Evolutionary conservation across 2,113 vertebrate species (phyloP).

Genomic region (Macrotus californicus): DNA sequence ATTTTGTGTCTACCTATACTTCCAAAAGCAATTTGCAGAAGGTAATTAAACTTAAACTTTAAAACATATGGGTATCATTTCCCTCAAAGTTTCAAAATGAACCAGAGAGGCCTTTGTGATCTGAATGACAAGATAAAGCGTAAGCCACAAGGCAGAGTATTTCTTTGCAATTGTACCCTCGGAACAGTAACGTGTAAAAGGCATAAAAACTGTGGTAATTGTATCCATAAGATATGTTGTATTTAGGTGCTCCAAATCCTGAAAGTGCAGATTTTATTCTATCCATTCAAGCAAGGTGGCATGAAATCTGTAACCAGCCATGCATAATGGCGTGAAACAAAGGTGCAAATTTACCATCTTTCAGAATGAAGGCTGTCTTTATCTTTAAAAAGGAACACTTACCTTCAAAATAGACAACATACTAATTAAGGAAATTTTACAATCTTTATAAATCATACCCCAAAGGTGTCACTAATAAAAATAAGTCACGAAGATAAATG

Average conservation of each 20-base stretch:
- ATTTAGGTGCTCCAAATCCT: not conserved
- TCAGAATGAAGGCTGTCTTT: constrained; percentile 19
- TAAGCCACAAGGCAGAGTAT: constrained; percentile 21
- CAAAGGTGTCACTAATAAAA: constrained; percentile 21
- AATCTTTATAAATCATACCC: constrained; percentile 16
- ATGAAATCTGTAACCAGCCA: constrained; percentile 42
- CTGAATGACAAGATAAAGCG: constrained; percentile 31
- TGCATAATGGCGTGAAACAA: not conserved
- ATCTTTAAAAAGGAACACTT: not conserved
- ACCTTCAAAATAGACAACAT: constrained; percentile 1
- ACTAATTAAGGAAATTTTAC: not conserved
- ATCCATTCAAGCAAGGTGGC: not conserved
- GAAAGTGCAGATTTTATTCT: not conserved
- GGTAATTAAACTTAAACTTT: constrained; percentile 61
- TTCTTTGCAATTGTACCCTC: constrained; percentile 23
- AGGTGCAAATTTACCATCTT: constrained; percentile 39
- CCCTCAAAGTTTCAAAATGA: constrained; percentile 59
- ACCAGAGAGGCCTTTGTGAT: constrained; percentile 14
- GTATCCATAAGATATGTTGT: not conserved
- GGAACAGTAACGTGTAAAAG: constrained; percentile 18
- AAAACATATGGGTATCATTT: constrained; percentile 32
- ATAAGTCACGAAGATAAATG: constrained; percentile 36
- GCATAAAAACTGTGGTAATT: not conserved
- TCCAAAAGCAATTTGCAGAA: constrained; percentile 57
- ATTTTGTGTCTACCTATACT: constrained; percentile 45